Evolutionary conservation across 2,888 invertebrate genomes (phyloP), one percentile per base, ranked within the genome.

Genomic region (Trichopria drosophilae): DNA sequence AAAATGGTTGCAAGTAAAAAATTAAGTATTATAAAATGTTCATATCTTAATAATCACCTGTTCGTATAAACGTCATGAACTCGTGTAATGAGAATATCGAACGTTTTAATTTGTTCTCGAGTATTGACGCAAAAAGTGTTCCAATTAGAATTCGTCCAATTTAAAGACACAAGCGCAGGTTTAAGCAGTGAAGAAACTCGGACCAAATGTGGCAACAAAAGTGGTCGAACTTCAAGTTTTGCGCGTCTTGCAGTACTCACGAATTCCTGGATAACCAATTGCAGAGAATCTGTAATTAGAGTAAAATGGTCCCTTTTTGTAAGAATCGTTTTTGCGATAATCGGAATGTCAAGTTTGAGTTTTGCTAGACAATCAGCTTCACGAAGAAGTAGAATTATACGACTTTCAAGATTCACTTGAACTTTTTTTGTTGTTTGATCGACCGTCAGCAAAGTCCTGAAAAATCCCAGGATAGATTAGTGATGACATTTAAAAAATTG

Each of bases 31-130:
- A 18, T 7, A 19, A 23, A 22, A 6, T 13, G 5, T 29, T 13
- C 13, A 31, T 34, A 12, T 9, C 12, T 31, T 26, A 3, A 31
- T 20, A 39, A 7, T 52, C 49, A 71, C 71, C 71, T 66, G 73
- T 93, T 93, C 3, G 87, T 85, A 68, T 94, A 91, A 51, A 95
- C 90, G 70, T 96, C 95, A 65, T 90, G 90, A 4, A 93, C 89
- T 61, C 93, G 83, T 10, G 84, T 84, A 67, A 86, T 82, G 50
- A 87, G 74, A 41, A 84, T 77, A 71, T 92, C 90, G 68, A 96
- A 92, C 47, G 86, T 84, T 59, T 86, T 84, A 18, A 95, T 87
- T 15, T 90, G 88, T 28, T 83, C 81, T 58, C 87, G 86, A 18
- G 89, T 88, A 44, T 81, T 81, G 51, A 87, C 84, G 53, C 90